phyloP scores from a whole-genome alignment of 1,140 invertebrate species.

The Oncopeltus fasciatus region DNA sequence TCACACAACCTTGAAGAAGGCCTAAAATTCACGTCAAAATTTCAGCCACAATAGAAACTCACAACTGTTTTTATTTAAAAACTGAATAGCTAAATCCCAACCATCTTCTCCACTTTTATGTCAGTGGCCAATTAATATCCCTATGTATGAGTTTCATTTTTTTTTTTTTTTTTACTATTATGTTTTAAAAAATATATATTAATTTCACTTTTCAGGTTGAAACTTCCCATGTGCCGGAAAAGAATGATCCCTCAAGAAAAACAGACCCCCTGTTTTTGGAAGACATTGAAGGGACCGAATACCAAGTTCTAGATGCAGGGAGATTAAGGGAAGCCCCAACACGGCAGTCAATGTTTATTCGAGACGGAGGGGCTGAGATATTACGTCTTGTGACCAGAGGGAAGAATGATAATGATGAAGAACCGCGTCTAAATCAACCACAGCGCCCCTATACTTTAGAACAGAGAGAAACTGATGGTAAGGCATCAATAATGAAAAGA shows the following conservation, averaged over 20 bases:
- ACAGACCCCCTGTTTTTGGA: slow-evolving; percentile 31
- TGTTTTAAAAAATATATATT: too few species aligned
- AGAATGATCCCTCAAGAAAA: background rate
- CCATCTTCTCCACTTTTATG: too few species aligned
- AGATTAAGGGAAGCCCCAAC: slow-evolving; percentile 28
- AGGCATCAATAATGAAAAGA: slow-evolving; percentile 60
- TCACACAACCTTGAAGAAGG: too few species aligned
- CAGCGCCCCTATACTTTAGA: slow-evolving; percentile 25
- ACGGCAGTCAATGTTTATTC: slow-evolving; percentile 51
- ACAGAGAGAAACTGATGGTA: slow-evolving; percentile 46
- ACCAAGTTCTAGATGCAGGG: slow-evolving; percentile 23
- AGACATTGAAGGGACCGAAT: slow-evolving; percentile 31
- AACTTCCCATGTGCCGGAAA: background rate
- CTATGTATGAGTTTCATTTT: too few species aligned
- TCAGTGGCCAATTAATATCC: too few species aligned
- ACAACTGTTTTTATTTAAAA: too few species aligned
- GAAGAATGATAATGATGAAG: slow-evolving; percentile 40
- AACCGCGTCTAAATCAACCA: slow-evolving; percentile 28
- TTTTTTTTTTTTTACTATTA: too few species aligned
- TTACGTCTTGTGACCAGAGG: slow-evolving; percentile 60
- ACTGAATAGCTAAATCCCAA: too few species aligned
- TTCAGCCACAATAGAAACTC: too few species aligned
- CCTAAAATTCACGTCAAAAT: too few species aligned
- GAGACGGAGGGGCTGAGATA: slow-evolving; percentile 69
- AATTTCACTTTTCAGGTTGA: background rate